Evolutionary conservation across 1,140 invertebrate genomes (phyloP), one percentile per base, ranked within the genome.

Genomic region (Saccostrea cuccullata): DNA sequence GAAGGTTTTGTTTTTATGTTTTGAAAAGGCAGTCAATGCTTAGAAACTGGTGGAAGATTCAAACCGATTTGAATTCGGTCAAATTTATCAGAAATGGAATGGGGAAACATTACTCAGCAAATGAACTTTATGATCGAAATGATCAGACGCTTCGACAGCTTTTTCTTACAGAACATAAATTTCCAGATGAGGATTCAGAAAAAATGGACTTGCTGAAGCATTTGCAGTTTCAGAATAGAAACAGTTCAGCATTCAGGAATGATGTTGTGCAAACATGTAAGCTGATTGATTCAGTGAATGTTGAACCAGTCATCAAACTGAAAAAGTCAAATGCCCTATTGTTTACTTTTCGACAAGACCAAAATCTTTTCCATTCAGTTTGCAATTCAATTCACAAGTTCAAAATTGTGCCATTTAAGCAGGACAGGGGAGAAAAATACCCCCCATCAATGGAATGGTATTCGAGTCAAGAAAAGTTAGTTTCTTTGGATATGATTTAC

Each of bases 1-100:
- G 70, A 15, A 77, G 30, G 26, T 77, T 77, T 77, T 77, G 70
- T 36, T 77, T 77, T 17, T 77, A 77, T 77, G 70, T 77, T 5
- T 77, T 77, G 15, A 26, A 36, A 30, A 77, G 36, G 30, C 23
- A 77, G 15, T 30, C 15, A 12, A 26, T 30, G 13, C 70, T 77
- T 0, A 77, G 30, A 77, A 36, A 77, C 30, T 77, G 70, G 70
- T 13, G 30, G 70, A 15, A 77, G 12, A 77, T 77, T 36, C 70
- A 77, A 30, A 40, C 70, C 9, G 26, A 15, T 26, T 77, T 77
- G 70, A 77, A 13, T 77, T 6, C 23, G 36, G 70, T 77, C 26
- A 77, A 36, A 2, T 77, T 77, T 30, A 77, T 77, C 23, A 12
- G 3, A 36, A 77, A 77, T 77, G 70, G 70, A 36, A 77, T 26